phyloP scores from a whole-genome alignment of 92 coral and sea anemone genomes.

The Ricordea florida region DNA sequence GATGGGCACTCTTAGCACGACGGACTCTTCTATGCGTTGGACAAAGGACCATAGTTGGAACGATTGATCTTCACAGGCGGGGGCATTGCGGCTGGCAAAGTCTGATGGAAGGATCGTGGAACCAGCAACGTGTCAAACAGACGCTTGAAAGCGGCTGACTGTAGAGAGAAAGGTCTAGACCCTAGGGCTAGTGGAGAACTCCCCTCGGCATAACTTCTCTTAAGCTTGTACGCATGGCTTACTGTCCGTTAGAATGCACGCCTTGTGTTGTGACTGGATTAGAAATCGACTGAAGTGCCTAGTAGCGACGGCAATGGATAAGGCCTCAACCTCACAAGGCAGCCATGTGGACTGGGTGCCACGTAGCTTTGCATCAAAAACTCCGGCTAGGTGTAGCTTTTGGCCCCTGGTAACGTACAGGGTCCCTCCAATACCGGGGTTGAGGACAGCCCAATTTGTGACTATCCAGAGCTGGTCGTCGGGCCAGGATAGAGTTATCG shows the following conservation, averaged over 20 bases:
- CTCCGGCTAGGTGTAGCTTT: background rate
- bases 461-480: background rate
- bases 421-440: background rate
- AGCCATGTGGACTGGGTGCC: background rate
- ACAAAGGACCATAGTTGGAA: too few relatives aligned
- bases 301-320: background rate
- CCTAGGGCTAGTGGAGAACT: background rate
- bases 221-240: background rate
- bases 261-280: background rate
- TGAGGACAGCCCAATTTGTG: background rate
- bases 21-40: too few relatives aligned
- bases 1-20: too few relatives aligned
- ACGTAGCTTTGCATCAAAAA: background rate
- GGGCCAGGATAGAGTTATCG: background rate
- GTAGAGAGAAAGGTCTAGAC: background rate
- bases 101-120: too few relatives aligned
- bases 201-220: background rate
- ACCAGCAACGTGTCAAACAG: background rate
- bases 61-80: too few relatives aligned
- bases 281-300: conserved; percentile 3
- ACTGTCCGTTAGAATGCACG: background rate
- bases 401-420: background rate
- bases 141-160: background rate
- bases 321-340: conserved; percentile 1
- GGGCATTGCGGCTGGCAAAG: too few relatives aligned